These are phyloP conservation scores for Gallinago solitaria DNA, from an alignment of 2,797 vertebrate genomes.

Conservation along the genomic window DNA sequence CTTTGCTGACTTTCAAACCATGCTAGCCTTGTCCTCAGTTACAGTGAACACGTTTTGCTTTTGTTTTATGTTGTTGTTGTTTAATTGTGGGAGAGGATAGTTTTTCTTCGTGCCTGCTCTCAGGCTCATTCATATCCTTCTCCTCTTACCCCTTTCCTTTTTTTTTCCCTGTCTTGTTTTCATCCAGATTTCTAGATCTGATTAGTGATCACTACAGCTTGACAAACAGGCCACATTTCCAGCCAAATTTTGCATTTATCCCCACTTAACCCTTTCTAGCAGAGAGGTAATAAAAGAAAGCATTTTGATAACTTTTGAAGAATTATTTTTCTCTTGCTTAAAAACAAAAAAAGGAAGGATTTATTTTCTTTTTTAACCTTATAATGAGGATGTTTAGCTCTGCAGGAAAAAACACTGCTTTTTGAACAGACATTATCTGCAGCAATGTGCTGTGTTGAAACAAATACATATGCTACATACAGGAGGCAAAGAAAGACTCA, in stretches of 20 bases:
- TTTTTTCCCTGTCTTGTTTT: neutral
- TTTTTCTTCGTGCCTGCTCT: slow-evolving; percentile 30
- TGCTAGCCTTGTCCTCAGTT: neutral
- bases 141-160: neutral
- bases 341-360: slow-evolving; percentile 1
- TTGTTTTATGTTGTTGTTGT: neutral
- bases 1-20: slow-evolving; percentile 61
- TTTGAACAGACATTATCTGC: slow-evolving; percentile 64
- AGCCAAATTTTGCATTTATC: slow-evolving; percentile 64
- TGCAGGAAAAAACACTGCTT: slow-evolving; percentile 57
- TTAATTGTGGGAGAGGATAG: slow-evolving; percentile 17
- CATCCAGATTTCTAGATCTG: neutral
- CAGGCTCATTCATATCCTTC: slow-evolving; percentile 7
- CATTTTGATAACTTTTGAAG: slow-evolving; percentile 60
- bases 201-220: neutral
- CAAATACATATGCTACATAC: neutral
- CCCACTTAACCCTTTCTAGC: slow-evolving; percentile 58
- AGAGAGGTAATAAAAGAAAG: neutral
- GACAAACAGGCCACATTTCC: slow-evolving; percentile 51
- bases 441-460: slow-evolving; percentile 26
- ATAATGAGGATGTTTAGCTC: slow-evolving; percentile 64
- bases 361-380: neutral
- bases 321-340: slow-evolving; percentile 41
- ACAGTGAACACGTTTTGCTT: neutral
- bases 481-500: neutral